Evolutionary conservation across 2,113 vertebrate genomes (phyloP), one percentile per base, ranked within the genome.

Genomic region (Ariopsis seemanni): DNA sequence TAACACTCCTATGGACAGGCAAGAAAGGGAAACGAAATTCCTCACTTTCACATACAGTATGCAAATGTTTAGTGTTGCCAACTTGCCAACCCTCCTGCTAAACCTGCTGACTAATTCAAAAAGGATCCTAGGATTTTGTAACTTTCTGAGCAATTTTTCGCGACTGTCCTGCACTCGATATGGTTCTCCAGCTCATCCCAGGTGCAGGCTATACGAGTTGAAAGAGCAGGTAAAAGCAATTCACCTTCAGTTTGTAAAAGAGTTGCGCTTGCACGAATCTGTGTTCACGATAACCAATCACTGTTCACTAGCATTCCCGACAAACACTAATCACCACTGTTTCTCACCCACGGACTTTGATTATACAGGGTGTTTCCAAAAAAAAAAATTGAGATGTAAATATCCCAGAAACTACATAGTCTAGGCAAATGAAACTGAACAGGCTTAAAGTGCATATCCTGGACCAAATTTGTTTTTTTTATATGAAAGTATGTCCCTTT

Each of bases 1-100:
- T 57, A 83, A 69, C 11, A 20, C 78, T 78, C 88, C 87, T 90
- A 82, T 15, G 22, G 55, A 22, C n/a, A 85, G 69, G 48, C 75
- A 84, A 20, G 74, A 18, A 71, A 7, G 20, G 20, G 6, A 82
- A 42, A 81, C 34, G 2, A 80, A 17, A 80, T 20, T 22, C 72
- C 9, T 48, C 18, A 2, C 4, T 75, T 25, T 50, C 20, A 58
- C 27, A 57, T 18, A n/a, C n/a, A n/a, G n/a, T n/a, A 80, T 5
- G 77, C 7, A 80, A 58, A 20, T 18, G 15, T 58, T 27, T 30
- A 34, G 53, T 30, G 15, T 17, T 80, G 53, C 15, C n/a, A 18
- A 58, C 8, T 30, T 34, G 10, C n/a, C 15, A 7, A 30, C 15
- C 14, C n/a, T 78, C 25, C 5, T 5, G 42, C 50, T 53, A 14